phyloP scores from a whole-genome alignment of 2,888 invertebrate species.

The Mimumesa dahlbomi region DNA sequence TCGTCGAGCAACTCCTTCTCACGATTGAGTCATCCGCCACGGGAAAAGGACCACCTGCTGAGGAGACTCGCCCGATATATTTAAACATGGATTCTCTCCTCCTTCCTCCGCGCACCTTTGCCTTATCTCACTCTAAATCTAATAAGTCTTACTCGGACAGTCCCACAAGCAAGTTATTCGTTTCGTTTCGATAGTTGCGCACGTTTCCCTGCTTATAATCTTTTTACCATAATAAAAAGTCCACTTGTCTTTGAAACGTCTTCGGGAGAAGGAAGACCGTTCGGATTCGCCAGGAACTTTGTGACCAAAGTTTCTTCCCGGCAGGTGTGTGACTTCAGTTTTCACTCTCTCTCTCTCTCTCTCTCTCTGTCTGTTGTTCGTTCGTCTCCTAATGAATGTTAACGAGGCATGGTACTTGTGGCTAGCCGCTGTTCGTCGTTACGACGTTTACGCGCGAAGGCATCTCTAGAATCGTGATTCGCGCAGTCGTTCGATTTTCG shows the following conservation, averaged over 20 bases:
- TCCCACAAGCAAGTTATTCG: constrained; percentile 10
- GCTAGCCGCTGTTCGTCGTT: no score
- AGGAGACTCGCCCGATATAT: constrained; percentile 73
- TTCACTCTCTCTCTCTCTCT: background rate
- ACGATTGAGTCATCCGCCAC: constrained; percentile 78
- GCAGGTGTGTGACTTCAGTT: background rate
- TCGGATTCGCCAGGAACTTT: no score
- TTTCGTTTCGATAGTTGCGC: constrained; percentile 45
- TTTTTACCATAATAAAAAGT: constrained; percentile 1
- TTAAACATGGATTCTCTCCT: constrained; percentile 66
- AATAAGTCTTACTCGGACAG: background rate
- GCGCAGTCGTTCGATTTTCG: no score
- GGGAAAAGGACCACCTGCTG: constrained; percentile 77
- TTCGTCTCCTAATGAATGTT: no score
- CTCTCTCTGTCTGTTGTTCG: background rate
- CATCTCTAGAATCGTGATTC: no score
- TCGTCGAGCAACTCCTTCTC: constrained; percentile 75
- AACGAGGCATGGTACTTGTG: no score
- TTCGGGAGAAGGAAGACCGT: background rate
- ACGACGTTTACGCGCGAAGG: no score
- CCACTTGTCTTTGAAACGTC: constrained; percentile 29
- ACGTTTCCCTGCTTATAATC: constrained; percentile 39
- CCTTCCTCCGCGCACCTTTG: background rate
- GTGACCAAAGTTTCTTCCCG: background rate
- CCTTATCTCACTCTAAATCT: constrained; percentile 4